Evolutionary conservation across 2,888 invertebrate species (phyloP).

Genomic region (Zaprionus lineosus): DNA sequence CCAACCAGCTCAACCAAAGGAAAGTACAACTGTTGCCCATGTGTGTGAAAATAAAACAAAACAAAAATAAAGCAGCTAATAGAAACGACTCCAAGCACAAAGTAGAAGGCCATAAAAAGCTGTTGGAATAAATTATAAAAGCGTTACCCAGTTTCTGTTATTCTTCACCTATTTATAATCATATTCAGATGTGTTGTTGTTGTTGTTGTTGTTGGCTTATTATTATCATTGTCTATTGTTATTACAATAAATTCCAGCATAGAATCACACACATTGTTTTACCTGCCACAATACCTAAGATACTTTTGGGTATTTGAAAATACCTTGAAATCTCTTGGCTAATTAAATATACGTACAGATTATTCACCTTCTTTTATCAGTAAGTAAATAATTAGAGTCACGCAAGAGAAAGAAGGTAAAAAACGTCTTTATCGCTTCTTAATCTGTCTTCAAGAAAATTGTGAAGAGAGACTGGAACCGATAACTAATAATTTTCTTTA

Average conservation of each 20-base stretch:
- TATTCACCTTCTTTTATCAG: too few relatives aligned
- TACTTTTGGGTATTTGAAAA: too few relatives aligned
- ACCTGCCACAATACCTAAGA: too few relatives aligned
- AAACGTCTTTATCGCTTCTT: too few relatives aligned
- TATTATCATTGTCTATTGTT: constrained; percentile 32
- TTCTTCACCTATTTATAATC: constrained; percentile 34
- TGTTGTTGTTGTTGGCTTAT: background rate
- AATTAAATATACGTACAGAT: too few relatives aligned
- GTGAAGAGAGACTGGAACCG: too few relatives aligned
- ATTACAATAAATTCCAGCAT: constrained; percentile 30
- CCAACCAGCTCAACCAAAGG: constrained; percentile 11
- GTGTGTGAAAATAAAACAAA: too few relatives aligned
- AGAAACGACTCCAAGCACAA: constrained; percentile 30
- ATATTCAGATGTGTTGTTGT: constrained; percentile 5
- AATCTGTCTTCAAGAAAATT: too few relatives aligned
- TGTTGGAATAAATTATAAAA: constrained; percentile 66
- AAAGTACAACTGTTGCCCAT: constrained; percentile 27
- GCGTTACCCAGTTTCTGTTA: constrained; percentile 66
- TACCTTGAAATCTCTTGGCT: too few relatives aligned
- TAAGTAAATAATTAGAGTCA: too few relatives aligned
- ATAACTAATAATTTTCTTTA: too few relatives aligned
- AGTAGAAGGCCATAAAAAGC: constrained; percentile 53
- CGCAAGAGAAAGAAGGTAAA: too few relatives aligned
- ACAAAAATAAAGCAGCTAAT: constrained; percentile 11
- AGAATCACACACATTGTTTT: constrained; percentile 23